A percentile compares a stretch with the other conserved stretches of the same genome.
Conservation (phyloP, 1,140 invertebrate species). For the Reticulitermes speratus region DNA sequence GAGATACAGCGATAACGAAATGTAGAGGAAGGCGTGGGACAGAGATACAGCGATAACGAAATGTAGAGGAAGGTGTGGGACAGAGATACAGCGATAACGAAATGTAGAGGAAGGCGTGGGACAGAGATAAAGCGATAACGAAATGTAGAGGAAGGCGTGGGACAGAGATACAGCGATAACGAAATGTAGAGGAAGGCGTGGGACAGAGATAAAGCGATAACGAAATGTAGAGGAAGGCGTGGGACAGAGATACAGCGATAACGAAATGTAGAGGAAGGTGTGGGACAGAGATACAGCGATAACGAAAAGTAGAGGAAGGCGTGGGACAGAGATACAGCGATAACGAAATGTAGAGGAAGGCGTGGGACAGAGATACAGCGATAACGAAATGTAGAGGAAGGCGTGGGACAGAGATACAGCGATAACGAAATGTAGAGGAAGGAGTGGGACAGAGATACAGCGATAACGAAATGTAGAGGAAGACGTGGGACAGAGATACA, state of each 20-base stretch:
- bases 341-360: neutral
- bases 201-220: neutral
- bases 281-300: neutral
- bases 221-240: neutral
- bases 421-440: neutral
- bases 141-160: neutral
- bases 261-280: neutral
- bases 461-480: neutral
- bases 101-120: neutral
- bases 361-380: neutral
- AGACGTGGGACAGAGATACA: neutral
- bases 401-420: neutral
- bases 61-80: neutral
- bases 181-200: neutral
- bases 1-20: neutral
- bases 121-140: neutral
- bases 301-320: neutral
- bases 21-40: neutral
- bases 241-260: neutral
- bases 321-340: neutral
- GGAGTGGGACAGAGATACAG: neutral
- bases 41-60: neutral
- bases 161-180: neutral
- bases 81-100: neutral
- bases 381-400: neutral